A percentile compares a stretch with the other conserved stretches of the same genome.
Evolutionary conservation across 2,797 vertebrate species (phyloP).

Genomic region (Psittacula echo): DNA sequence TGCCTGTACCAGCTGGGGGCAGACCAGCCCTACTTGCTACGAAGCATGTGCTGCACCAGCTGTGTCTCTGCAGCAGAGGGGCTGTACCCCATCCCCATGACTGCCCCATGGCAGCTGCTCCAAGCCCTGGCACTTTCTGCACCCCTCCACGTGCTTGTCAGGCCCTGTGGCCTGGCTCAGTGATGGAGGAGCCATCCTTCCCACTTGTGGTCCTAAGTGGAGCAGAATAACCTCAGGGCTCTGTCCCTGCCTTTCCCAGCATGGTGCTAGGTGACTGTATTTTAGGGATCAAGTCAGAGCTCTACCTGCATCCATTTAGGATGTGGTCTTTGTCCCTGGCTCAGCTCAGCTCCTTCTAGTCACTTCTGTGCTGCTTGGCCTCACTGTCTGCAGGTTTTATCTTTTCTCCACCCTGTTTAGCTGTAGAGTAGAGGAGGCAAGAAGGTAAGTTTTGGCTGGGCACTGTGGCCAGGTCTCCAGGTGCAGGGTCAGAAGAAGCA

Average conservation of each 20-base stretch:
- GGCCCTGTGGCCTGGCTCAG: neutral
- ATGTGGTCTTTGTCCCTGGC: neutral
- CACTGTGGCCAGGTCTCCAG: neutral
- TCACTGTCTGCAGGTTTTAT: neutral
- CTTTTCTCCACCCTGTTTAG: rapidly evolving
- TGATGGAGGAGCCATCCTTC: neutral
- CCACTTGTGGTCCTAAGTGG: neutral
- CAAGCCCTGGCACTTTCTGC: neutral
- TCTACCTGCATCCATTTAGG: neutral
- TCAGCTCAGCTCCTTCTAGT: neutral
- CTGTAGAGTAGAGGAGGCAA: neutral
- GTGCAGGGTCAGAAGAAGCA: neutral
- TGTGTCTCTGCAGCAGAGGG: neutral
- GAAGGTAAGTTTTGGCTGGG: neutral
- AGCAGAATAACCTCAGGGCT: neutral
- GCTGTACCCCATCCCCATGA: neutral
- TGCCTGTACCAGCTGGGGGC: neutral
- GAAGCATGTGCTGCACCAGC: neutral
- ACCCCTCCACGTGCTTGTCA: neutral
- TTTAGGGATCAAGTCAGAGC: constrained; percentile 7
- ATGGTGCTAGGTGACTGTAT: constrained; percentile 2
- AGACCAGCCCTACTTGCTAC: neutral
- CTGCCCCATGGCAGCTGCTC: neutral
- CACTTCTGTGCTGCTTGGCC: neutral
- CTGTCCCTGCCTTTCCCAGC: neutral